These are phyloP conservation scores for Bos indicus DNA, from an alignment of 2,113 vertebrate genomes.

Conservation along the genomic window DNA sequence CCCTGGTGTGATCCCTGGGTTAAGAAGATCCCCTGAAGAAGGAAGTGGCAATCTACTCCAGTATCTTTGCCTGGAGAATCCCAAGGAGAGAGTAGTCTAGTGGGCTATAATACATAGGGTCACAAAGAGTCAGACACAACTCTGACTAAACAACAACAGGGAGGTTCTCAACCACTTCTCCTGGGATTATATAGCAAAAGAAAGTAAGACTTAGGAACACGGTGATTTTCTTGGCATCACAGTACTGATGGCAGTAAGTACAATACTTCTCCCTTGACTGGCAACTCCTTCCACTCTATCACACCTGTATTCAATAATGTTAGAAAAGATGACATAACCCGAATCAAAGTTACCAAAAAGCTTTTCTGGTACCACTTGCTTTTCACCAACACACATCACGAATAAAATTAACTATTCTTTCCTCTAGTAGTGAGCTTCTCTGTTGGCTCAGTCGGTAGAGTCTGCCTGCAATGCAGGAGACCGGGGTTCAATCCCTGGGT, in stretches of 20 bases:
- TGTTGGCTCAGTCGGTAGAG: background rate
- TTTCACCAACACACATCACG: background rate
- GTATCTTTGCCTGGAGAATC: background rate
- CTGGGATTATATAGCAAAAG: background rate
- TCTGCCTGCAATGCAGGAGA: background rate
- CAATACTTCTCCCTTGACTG: background rate
- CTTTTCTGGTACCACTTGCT: background rate
- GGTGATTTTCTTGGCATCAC: background rate
- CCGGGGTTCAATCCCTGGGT: accelerated
- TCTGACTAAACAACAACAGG: background rate
- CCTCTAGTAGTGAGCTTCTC: background rate
- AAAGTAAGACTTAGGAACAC: background rate
- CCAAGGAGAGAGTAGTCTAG: background rate
- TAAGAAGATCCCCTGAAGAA: background rate
- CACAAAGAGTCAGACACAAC: background rate
- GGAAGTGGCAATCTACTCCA: background rate
- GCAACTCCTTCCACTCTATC: background rate
- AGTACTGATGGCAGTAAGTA: background rate
- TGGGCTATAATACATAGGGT: background rate
- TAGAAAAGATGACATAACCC: background rate
- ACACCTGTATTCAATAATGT: background rate
- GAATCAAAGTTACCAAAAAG: background rate
- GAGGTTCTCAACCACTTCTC: background rate
- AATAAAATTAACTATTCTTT: background rate
- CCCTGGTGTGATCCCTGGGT: background rate